Conservation (phyloP, 2,888 invertebrate species). For the Bhutanitis thaidina region DNA sequence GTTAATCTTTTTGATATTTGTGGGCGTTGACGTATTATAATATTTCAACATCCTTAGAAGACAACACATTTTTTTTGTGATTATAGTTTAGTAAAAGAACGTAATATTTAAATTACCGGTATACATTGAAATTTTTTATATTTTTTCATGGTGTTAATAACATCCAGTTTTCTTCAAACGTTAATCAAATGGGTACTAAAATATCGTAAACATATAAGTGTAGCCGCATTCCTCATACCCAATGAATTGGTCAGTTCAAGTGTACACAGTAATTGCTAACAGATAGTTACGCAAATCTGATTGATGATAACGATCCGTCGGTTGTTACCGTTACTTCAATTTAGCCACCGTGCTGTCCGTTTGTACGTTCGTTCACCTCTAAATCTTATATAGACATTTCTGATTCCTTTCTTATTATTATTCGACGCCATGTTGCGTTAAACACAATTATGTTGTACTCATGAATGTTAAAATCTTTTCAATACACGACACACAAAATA, state of each 20-base stretch:
- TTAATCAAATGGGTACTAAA: background rate
- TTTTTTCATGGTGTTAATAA: too few relatives aligned
- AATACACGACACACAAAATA: slow-evolving; percentile 8
- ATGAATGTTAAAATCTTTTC: slow-evolving; percentile 31
- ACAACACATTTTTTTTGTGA: too few relatives aligned
- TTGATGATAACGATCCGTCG: slow-evolving; percentile 71
- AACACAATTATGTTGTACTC: slow-evolving; percentile 14
- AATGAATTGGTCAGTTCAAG: slow-evolving; percentile 47
- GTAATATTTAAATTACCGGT: too few relatives aligned
- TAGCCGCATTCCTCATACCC: slow-evolving; percentile 49
- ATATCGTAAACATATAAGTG: slow-evolving; percentile 29
- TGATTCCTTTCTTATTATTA: slow-evolving; percentile 23
- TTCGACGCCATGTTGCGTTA: slow-evolving; percentile 19
- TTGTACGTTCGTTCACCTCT: slow-evolving; percentile 59
- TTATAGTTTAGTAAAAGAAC: too few relatives aligned
- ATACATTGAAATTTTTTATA: too few relatives aligned
- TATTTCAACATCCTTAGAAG: slow-evolving; percentile 14
- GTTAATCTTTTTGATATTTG: slow-evolving; percentile 30
- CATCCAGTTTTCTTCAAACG: too few relatives aligned
- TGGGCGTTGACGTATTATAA: slow-evolving; percentile 28
- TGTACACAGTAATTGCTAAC: slow-evolving; percentile 65
- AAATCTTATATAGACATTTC: slow-evolving; percentile 32
- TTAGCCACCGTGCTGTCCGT: slow-evolving; percentile 67
- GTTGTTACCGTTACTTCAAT: slow-evolving; percentile 69
- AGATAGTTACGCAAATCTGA: slow-evolving; percentile 77